Evolutionary conservation across 64 coral and sea anemone genomes (phyloP).

Genomic region (Cladopsammia gracilis): DNA sequence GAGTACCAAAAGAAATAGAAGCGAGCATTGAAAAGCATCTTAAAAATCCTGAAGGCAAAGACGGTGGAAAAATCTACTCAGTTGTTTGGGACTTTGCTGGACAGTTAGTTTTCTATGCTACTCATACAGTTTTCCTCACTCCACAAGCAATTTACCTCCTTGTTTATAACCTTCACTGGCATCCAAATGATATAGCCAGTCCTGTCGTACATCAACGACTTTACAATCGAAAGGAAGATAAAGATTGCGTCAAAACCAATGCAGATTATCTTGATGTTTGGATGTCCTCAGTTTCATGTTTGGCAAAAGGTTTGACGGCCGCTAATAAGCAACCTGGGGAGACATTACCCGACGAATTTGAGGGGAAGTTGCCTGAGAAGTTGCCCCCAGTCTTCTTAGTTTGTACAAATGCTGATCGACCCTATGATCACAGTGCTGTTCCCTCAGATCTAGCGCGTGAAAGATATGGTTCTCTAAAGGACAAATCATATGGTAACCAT

Average conservation of each 20-base stretch:
- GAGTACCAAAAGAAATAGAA: no score
- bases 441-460: background rate
- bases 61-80: no score
- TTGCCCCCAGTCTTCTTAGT: no score
- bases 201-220: background rate
- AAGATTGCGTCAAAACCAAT: background rate
- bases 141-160: background rate
- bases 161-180: background rate
- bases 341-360: background rate
- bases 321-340: no score
- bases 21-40: no score
- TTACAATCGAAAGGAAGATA: background rate
- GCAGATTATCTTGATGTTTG: background rate
- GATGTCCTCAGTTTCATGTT: no score
- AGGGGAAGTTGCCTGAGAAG: background rate
- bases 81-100: constrained; percentile 4
- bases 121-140: background rate
- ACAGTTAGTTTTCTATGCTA: constrained; percentile 1
- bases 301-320: background rate
- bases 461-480: background rate
- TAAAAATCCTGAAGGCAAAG: no score
- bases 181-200: background rate
- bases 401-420: no score
- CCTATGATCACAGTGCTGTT: no score
- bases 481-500: background rate